phyloP scores from a whole-genome alignment of 2,797 vertebrate genomes.

The Astyanax mexicanus region DNA sequence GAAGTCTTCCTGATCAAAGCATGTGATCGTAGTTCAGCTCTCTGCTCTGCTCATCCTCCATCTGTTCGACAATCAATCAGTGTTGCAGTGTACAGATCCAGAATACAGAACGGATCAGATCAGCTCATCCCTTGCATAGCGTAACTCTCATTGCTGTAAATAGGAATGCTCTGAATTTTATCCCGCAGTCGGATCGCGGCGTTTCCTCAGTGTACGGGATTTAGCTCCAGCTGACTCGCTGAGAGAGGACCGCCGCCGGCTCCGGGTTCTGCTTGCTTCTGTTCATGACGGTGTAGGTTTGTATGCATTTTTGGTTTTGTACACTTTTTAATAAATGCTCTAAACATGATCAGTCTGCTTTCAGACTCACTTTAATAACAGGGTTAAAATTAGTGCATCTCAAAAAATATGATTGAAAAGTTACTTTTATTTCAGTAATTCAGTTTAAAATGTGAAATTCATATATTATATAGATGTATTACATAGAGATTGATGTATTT shows the following conservation, averaged over 20 bases:
- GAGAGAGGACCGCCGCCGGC: conserved; percentile 23
- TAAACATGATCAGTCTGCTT: conserved; percentile 15
- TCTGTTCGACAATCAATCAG: conserved; percentile 45
- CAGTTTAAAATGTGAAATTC: too few relatives aligned
- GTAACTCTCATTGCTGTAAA: conserved; percentile 34
- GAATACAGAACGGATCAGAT: too few relatives aligned
- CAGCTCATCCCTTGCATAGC: conserved; percentile 33
- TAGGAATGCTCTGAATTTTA: conserved; percentile 55
- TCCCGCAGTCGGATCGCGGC: conserved; percentile 34
- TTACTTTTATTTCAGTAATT: too few relatives aligned
- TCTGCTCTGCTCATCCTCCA: not conserved
- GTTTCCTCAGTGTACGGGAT: conserved; percentile 19
- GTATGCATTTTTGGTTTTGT: conserved; percentile 69
- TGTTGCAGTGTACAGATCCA: conserved; percentile 18
- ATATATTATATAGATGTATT: too few relatives aligned
- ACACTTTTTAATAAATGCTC: conserved; percentile 78
- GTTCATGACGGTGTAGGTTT: conserved; percentile 64
- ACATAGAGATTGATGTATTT: too few relatives aligned
- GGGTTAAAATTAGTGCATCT: too few relatives aligned
- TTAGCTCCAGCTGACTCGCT: conserved; percentile 10
- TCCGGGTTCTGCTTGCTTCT: conserved; percentile 60
- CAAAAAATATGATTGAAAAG: too few relatives aligned
- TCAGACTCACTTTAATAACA: not conserved
- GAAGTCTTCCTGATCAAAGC: conserved; percentile 50
- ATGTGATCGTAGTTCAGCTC: conserved; percentile 29